Conservation (phyloP, 2,888 invertebrate species). For the Pristionchus fissidentatus region DNA sequence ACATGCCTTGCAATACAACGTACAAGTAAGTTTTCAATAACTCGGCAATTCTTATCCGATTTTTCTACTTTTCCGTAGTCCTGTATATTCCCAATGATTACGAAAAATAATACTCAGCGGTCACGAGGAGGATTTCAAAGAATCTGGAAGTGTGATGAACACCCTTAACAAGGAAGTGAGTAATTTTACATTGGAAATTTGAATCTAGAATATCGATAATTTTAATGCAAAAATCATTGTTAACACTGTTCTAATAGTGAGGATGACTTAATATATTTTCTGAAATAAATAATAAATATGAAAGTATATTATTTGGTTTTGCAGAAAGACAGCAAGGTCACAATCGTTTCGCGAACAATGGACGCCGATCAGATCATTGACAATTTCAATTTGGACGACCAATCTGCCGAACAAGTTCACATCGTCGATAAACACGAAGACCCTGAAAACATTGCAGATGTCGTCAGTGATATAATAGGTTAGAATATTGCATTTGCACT, state of each 20-base stretch:
- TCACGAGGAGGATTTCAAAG: not conserved
- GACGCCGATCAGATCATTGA: not conserved
- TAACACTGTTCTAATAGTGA: too few relatives aligned
- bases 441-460: not conserved
- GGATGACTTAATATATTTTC: too few relatives aligned
- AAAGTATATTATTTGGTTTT: not conserved
- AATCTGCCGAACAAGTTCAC: not conserved
- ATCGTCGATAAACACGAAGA: not conserved
- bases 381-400: not conserved
- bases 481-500: not conserved
- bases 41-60: not conserved
- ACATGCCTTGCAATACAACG: not conserved
- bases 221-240: too few relatives aligned
- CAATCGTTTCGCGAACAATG: not conserved
- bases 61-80: too few relatives aligned
- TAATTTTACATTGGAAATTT: too few relatives aligned
- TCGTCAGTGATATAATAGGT: not conserved
- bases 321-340: conserved; percentile 4
- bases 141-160: not conserved
- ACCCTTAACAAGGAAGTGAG: too few relatives aligned
- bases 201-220: too few relatives aligned
- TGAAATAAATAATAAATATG: too few relatives aligned
- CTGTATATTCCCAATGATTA: too few relatives aligned
- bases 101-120: not conserved
- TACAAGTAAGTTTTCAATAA: not conserved